These are phyloP conservation scores for Troilus luridus DNA, from an alignment of 2,888 invertebrate genomes.

Conservation along the genomic window DNA sequence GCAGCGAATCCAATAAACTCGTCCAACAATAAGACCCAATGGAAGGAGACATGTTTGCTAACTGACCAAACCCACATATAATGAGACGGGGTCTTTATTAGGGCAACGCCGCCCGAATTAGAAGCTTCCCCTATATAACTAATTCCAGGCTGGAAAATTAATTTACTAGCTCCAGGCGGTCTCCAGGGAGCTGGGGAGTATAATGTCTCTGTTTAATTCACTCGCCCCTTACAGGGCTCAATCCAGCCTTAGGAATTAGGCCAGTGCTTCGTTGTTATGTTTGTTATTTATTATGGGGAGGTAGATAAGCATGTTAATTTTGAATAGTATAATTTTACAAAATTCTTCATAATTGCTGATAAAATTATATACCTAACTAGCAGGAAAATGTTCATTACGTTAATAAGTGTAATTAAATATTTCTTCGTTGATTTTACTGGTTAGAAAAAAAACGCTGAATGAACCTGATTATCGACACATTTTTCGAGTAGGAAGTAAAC, in stretches of 20 bases:
- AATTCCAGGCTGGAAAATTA: conserved; percentile 50
- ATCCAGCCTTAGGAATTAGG: background rate
- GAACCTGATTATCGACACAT: no score
- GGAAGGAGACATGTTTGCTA: conserved; percentile 12
- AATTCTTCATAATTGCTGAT: no score
- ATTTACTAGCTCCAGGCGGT: conserved; percentile 31
- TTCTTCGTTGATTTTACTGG: no score
- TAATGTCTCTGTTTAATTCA: conserved; percentile 38
- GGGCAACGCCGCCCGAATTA: conserved; percentile 11
- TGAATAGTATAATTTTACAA: no score
- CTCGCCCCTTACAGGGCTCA: background rate
- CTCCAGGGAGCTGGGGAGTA: background rate
- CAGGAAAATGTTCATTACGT: no score
- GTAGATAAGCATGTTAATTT: no score
- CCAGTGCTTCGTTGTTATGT: background rate
- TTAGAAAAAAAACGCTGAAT: no score
- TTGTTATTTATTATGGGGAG: background rate
- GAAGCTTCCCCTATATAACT: conserved; percentile 37
- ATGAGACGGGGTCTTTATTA: conserved; percentile 25
- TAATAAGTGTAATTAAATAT: no score
- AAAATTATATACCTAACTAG: no score
- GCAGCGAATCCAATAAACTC: conserved; percentile 17
- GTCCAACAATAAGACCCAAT: conserved; percentile 20
- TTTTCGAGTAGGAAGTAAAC: no score
- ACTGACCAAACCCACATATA: conserved; percentile 24